Base-by-base conservation (phyloP, 2,797 vertebrate species). In the Helarctos malayanus region DNA sequence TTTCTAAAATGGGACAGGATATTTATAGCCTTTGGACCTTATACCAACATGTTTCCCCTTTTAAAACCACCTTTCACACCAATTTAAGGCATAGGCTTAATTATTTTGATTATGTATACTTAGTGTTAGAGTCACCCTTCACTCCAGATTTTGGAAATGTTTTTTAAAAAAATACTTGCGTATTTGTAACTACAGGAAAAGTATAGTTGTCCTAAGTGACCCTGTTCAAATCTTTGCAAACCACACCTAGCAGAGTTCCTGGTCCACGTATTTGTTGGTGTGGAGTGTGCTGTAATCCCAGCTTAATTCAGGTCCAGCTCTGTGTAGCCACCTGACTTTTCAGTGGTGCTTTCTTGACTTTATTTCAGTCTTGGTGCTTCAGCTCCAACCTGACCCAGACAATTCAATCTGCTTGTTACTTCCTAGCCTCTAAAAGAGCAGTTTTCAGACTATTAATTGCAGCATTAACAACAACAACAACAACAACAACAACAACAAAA, bases 1-100 rank as follows among this genome's bases (percentile, higher is more conserved):
- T 91, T 88, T 85, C 65, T 76, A 83, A 97, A 93, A 94, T 82
- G 52, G 3, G 23, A 73, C 49, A 86, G 83, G 73, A 52, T 79
- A 83, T 71, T 78, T 82, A 59, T 32, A 75, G n/a, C 78, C 41
- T 91, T 93, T 45, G 38, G 19, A 73, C 21, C 45, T 68, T 85
- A 83, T 25, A 47, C 3, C 27, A 52, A 82, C 45, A 27, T 88
- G 5, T 82, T 76, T 81, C 13, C n/a, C 9, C 41, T 69, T 92
- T 83, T 59, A 89, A 69, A 82, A 76, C 14, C 68, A 52, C 52
- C 47, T 56, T 69, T 52, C 38, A 41, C 6, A 41, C 69, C 52
- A 29, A 59, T 79, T 61, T 80, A 82, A 86, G 94, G 59, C 21
- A 61, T 80, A 73, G 81, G 15, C 8, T 90, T 92, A 78, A 76